phyloP scores from a whole-genome alignment of 2,113 vertebrate genomes.

The Eolophus roseicapilla region DNA sequence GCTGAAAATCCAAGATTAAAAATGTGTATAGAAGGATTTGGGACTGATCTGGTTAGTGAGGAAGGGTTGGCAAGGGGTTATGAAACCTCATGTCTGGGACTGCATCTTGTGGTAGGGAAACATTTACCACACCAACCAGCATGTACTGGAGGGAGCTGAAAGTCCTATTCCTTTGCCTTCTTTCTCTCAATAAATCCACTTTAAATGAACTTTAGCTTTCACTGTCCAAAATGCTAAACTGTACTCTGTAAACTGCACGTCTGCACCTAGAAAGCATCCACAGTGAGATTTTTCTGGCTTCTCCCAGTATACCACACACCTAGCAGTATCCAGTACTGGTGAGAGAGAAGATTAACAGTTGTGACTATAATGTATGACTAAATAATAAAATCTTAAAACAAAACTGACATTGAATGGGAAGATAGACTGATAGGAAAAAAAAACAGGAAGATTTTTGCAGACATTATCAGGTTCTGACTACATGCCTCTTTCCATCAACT shows the following conservation, averaged over 20 bases:
- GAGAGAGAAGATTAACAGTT: not conserved
- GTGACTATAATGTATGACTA: constrained; percentile 2
- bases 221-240: not conserved
- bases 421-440: not conserved
- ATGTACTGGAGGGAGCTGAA: constrained; percentile 12
- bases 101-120: constrained; percentile 56
- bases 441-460: not conserved
- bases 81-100: constrained; percentile 64
- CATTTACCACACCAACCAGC: constrained; percentile 52
- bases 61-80: constrained; percentile 17
- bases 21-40: not conserved
- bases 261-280: constrained; percentile 25
- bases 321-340: not conserved
- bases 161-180: not conserved
- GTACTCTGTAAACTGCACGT: not conserved
- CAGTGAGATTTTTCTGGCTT: constrained; percentile 13
- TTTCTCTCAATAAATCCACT: constrained; percentile 18
- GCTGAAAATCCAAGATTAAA: not conserved
- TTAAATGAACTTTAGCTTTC: not conserved
- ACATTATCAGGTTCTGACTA: constrained; percentile 10
- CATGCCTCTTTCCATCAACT: not conserved
- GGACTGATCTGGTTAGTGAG: constrained; percentile 2
- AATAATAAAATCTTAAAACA: not conserved
- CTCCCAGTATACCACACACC: not conserved
- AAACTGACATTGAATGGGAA: not conserved